Conservation (phyloP, 2,113 vertebrate genomes). For the Pseudorhombus dupliciocellatus region DNA sequence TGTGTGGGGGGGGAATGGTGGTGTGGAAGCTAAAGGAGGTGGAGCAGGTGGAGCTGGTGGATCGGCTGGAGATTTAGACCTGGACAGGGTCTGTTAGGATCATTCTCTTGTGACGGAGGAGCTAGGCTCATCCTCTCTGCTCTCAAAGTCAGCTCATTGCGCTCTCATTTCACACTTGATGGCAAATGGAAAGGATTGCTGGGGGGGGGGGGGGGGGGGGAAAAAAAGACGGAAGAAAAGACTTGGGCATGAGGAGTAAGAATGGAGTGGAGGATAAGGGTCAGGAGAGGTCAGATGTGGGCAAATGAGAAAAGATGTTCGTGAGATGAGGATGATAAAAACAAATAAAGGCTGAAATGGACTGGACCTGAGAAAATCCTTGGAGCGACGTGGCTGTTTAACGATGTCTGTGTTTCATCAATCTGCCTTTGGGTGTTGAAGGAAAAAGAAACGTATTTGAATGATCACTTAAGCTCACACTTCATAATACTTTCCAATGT, state of each 20-base stretch:
- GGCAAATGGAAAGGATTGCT: conserved; percentile 40
- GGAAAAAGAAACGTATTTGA: too few species aligned
- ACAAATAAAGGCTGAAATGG: not conserved
- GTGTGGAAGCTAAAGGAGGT: not conserved
- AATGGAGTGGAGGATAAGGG: conserved; percentile 11
- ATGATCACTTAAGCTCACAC: too few species aligned
- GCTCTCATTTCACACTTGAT: conserved; percentile 74
- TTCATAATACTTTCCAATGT: too few species aligned
- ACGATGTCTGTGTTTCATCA: not conserved
- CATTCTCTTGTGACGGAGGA: conserved; percentile 68
- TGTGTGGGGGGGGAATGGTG: not conserved
- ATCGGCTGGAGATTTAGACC: conserved; percentile 24
- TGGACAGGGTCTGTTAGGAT: conserved; percentile 51
- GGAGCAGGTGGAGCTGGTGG: not conserved
- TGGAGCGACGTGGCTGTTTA: not conserved
- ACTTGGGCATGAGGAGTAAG: conserved; percentile 5
- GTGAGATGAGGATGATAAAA: conserved; percentile 5
- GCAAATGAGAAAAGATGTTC: conserved; percentile 30
- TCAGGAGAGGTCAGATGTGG: conserved; percentile 12
- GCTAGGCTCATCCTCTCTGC: conserved; percentile 50
- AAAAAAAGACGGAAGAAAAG: not conserved
- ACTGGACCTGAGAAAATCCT: not conserved
- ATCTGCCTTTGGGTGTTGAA: not conserved
- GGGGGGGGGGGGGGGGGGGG: not conserved
- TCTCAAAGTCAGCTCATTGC: conserved; percentile 63